phyloP scores from a whole-genome alignment of 2,888 invertebrate genomes.

The Elgonia sp. region DNA sequence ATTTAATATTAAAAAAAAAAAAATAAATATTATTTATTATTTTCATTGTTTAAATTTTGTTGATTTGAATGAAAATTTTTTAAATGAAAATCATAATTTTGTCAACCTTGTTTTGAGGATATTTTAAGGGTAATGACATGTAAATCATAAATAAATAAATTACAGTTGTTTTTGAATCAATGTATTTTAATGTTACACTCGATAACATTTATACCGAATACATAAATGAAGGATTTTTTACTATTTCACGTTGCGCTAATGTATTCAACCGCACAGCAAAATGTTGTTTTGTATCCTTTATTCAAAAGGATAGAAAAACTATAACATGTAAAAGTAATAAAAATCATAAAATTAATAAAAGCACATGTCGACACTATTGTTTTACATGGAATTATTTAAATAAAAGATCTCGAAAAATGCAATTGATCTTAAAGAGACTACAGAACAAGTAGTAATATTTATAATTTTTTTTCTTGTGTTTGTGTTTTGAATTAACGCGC shows the following conservation, averaged over 20 bases:
- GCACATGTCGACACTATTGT: conserved; percentile 21
- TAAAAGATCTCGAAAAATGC: conserved; percentile 39
- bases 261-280: conserved; percentile 14
- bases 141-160: conserved; percentile 3
- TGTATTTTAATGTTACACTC: conserved; percentile 54
- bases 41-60: too few species aligned
- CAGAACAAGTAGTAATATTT: conserved; percentile 22
- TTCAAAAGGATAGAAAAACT: neutral
- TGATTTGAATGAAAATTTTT: too few species aligned
- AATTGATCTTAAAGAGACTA: neutral
- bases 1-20: too few species aligned
- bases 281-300: neutral
- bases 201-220: conserved; percentile 46
- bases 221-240: conserved; percentile 46
- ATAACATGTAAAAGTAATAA: conserved; percentile 62
- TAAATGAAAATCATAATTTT: too few species aligned
- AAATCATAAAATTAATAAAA: conserved; percentile 63
- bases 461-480: too few species aligned
- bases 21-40: too few species aligned
- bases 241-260: conserved; percentile 36
- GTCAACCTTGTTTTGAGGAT: too few species aligned
- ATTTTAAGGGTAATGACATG: too few species aligned
- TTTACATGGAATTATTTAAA: conserved; percentile 40
- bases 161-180: conserved; percentile 32
- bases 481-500: too few species aligned